Evolutionary conservation across 2,797 vertebrate species (phyloP).

Genomic region (Enteromius treurensis): DNA sequence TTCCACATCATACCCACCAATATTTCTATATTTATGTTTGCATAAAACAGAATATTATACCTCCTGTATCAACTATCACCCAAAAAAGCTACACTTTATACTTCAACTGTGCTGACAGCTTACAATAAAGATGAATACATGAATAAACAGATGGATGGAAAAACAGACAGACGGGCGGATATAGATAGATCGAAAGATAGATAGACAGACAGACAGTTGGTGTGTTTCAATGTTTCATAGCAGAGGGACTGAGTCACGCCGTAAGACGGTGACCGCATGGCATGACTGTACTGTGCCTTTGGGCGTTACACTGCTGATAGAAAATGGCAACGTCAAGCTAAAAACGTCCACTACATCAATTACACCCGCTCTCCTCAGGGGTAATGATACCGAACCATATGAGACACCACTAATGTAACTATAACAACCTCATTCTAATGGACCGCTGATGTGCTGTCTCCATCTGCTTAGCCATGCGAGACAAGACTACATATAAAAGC

Average conservation of each 20-base stretch:
- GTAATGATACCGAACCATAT: conserved; percentile 48
- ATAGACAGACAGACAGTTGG: background rate
- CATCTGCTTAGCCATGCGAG: conserved; percentile 32
- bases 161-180: background rate
- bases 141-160: background rate
- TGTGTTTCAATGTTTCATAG: conserved; percentile 21
- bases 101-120: background rate
- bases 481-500: conserved; percentile 24
- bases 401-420: conserved; percentile 40
- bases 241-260: conserved; percentile 39
- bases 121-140: background rate
- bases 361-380: conserved; percentile 28
- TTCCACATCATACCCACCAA: background rate
- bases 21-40: conserved; percentile 10
- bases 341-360: conserved; percentile 28
- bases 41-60: conserved; percentile 1
- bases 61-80: background rate
- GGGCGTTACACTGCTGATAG: conserved; percentile 1
- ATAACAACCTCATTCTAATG: conserved; percentile 45
- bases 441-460: conserved; percentile 30
- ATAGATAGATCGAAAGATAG: background rate
- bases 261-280: conserved; percentile 2
- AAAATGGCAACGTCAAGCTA: conserved; percentile 16
- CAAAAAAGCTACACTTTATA: conserved; percentile 16
- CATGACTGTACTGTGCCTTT: conserved; percentile 15